These are phyloP conservation scores for Dicentrarchus labrax DNA, from an alignment of 2,113 vertebrate species.

Conservation along the genomic window DNA sequence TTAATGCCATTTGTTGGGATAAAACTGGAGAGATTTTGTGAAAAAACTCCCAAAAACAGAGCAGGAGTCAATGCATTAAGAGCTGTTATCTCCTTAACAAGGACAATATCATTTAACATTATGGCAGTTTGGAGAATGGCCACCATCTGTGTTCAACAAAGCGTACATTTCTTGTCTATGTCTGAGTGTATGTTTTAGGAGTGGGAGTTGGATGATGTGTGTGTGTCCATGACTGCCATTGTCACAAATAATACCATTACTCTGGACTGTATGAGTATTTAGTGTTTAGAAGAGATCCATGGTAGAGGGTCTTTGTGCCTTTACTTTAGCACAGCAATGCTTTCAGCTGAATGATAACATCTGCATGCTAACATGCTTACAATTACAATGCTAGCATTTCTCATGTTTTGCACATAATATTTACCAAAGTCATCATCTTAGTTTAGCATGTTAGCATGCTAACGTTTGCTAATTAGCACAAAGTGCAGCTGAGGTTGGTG, in stretches of 20 bases:
- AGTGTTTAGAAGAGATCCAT: too few species aligned
- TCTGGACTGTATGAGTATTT: neutral
- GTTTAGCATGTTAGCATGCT: neutral
- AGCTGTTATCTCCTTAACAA: conserved; percentile 42
- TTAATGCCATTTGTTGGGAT: conserved; percentile 54
- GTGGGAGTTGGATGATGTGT: conserved; percentile 19
- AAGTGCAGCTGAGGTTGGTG: neutral
- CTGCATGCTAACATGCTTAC: neutral
- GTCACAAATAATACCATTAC: conserved; percentile 36
- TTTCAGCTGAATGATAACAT: neutral
- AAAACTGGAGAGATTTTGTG: conserved; percentile 34
- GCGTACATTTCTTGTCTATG: conserved; percentile 1
- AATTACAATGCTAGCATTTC: neutral
- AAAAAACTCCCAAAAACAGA: conserved; percentile 46
- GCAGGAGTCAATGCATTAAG: conserved; percentile 47
- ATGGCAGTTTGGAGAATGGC: conserved; percentile 32
- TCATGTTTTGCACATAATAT: neutral
- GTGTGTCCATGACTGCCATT: conserved; percentile 14
- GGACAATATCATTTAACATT: conserved; percentile 43
- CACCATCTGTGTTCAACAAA: conserved; percentile 41
- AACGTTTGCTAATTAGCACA: neutral
- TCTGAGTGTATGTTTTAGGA: neutral
- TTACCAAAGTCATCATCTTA: neutral
- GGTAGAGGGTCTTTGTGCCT: neutral
- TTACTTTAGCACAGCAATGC: neutral